A percentile compares a stretch with the other conserved stretches of the same genome.
phyloP scores from a whole-genome alignment of 2,113 vertebrate genomes.

The Perca flavescens region DNA sequence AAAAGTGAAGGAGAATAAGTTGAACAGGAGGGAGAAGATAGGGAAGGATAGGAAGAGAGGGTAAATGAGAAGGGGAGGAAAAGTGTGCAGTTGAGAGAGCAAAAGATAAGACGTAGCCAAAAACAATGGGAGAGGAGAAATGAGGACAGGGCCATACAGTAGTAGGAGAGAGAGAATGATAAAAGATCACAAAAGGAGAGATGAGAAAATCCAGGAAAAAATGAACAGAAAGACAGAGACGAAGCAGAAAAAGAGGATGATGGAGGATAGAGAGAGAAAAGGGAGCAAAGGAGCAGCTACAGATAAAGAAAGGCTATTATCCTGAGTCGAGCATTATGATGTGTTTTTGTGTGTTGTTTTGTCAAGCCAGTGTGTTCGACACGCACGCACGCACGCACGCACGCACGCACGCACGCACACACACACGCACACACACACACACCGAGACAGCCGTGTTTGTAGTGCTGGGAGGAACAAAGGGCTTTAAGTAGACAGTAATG shows the following conservation, averaged over 20 bases:
- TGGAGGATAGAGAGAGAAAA: slow-evolving; percentile 14
- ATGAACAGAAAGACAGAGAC: slow-evolving; percentile 31
- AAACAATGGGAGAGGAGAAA: slow-evolving; percentile 40
- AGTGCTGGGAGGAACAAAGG: slow-evolving; percentile 71
- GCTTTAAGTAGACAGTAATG: slow-evolving; percentile 77
- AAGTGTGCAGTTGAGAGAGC: slow-evolving; percentile 23
- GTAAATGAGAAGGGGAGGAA: slow-evolving; percentile 31
- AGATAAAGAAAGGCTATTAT: slow-evolving; percentile 75
- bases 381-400: slow-evolving; percentile 47
- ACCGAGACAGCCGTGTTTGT: slow-evolving; percentile 62
- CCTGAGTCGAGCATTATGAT: slow-evolving; percentile 66
- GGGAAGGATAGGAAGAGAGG: slow-evolving; percentile 15
- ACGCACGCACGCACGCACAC: slow-evolving; percentile 51
- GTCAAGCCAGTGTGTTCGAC: slow-evolving; percentile 51
- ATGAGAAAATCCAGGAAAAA: slow-evolving; percentile 47
- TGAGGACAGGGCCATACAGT: slow-evolving; percentile 29
- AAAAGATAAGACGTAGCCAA: slow-evolving; percentile 33
- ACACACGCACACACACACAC: slow-evolving; percentile 47
- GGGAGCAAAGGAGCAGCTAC: slow-evolving; percentile 56
- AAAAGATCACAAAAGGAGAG: slow-evolving; percentile 44
- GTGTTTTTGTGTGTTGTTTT: slow-evolving; percentile 71
- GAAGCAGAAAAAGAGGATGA: slow-evolving; percentile 3
- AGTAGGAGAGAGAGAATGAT: slow-evolving; percentile 42
- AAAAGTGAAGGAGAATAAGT: slow-evolving; percentile 51
- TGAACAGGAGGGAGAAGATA: slow-evolving; percentile 12